phyloP scores from a whole-genome alignment of 2,797 vertebrate genomes.

The Schizopygopsis pylzovi region DNA sequence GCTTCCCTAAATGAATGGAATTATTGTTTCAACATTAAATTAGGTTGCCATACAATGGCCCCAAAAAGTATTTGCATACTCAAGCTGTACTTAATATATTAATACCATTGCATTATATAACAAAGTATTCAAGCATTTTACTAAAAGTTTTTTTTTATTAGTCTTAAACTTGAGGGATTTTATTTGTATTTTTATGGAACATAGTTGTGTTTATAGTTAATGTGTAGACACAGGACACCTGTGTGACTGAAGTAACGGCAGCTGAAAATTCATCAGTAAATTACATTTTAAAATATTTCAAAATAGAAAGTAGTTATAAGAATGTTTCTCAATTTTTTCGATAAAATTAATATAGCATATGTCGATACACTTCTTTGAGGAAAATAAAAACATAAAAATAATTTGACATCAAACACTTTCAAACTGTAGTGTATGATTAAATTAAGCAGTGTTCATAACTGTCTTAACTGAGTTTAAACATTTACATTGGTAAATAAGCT shows the following conservation, averaged over 20 bases:
- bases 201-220: background rate
- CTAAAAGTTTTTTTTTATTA: background rate
- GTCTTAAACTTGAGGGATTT: background rate
- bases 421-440: background rate
- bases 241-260: too few species aligned
- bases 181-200: background rate
- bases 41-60: background rate
- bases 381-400: background rate
- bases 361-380: background rate
- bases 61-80: background rate
- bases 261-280: too few species aligned
- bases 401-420: background rate
- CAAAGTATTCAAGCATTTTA: background rate
- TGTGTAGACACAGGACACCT: background rate
- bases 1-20: background rate
- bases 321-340: background rate
- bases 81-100: background rate
- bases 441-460: background rate
- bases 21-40: slow-evolving; percentile 9
- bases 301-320: background rate
- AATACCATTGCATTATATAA: background rate
- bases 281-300: too few species aligned
- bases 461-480: background rate
- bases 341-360: background rate
- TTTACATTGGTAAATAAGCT: background rate